Base-by-base conservation (phyloP, 2,797 vertebrate species). In the Sebastes oblongus region DNA sequence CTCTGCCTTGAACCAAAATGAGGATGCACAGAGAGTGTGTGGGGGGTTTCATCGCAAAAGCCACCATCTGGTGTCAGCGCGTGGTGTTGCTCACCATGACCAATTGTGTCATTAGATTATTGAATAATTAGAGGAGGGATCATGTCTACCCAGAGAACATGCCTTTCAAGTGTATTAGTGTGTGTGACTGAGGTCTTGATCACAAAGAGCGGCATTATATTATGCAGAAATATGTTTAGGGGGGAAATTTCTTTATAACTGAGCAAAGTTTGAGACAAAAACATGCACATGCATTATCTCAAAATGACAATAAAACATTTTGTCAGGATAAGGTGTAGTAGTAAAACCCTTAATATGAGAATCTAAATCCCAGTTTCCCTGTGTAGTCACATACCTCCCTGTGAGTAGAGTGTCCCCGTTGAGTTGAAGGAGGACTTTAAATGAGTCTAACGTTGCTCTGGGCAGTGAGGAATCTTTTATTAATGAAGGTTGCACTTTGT, bases 21-120 rank as follows among this genome's bases (percentile, higher is more conserved):
- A 86, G 86, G 82, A 88, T 86, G 83, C 85, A 84, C 87, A 88
- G 84, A 86, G 87, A 68, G 88, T 80, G 88, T 90, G 88, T 69
- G 85, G 89, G 85, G 91, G 87, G 86, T 79, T 90, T 88, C 85
- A 66, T 77, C 29, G 85, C 89, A 88, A 84, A 91, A 93, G 82
- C 91, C 89, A 92, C 93, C 95, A 95, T 95, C 94, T 95, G 94
- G 89, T 94, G 91, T 92, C 86, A 91, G 91, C 67, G 82, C 86
- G 67, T 89, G 82, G 91, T 86, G 91, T 89, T 91, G 91, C 93
- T 93, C 91, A 86, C 93, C 92, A 92, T 95, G 94, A 95, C 95
- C 94, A 94, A 95, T 95, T 85, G 90, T 94, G 93, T 94, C 93
- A 94, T 94, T 94, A 94, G 92, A 94, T 94, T 89, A 93, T 93